Evolutionary conservation across 64 coral and sea anemone genomes (phyloP), one percentile per base, ranked within the genome.

Genomic region (Montipora capricornis): DNA sequence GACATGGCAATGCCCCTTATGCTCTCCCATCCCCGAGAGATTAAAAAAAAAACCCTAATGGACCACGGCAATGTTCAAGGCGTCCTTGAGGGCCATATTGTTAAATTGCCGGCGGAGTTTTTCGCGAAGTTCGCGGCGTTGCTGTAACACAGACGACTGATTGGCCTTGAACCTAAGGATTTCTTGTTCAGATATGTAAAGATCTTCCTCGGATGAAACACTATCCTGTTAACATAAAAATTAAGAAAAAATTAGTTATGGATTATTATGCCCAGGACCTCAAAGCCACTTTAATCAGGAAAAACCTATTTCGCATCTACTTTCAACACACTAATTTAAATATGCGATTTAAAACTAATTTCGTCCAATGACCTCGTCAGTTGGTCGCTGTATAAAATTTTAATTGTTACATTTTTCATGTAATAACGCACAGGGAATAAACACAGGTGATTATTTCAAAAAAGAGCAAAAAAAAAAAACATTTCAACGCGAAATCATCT

Each of bases 31-130:
- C 37, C 80, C 14, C 0, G 2, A 22, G 22, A 62, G 57, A 61
- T 53, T 37, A 14, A 45, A 66, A 19, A 47, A 15, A 14, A 64
- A 12, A 64, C 29, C 53, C 70, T 95, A 97, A 64, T 97, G 96
- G 57, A 97, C 96, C 6, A 95, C 89, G 62, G 49, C 89, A 11
- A 88, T 74, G 10, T 88, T 83, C 24, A 97, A 75, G 51, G 92
- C 93, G 55, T 97, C 75, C 76, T 95, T 97, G 16, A 79, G 80
- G 7, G 96, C 73, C 92, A 97, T 91, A 14, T 97, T 92, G 22
- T 95, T 67, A 79, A 97, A 97, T 55, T 97, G 91, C 77, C 95
- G 89, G 50, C 89, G 96, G 19, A 97, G 89, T 91, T 97, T 97
- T 47, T 95, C 93, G 53, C 96, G 60, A 1, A 97, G 96, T 44